Percentiles rank a stretch among this genome's conserved stretches.
Conservation (phyloP, 2,113 vertebrate species). For the Laticauda laticaudata region DNA sequence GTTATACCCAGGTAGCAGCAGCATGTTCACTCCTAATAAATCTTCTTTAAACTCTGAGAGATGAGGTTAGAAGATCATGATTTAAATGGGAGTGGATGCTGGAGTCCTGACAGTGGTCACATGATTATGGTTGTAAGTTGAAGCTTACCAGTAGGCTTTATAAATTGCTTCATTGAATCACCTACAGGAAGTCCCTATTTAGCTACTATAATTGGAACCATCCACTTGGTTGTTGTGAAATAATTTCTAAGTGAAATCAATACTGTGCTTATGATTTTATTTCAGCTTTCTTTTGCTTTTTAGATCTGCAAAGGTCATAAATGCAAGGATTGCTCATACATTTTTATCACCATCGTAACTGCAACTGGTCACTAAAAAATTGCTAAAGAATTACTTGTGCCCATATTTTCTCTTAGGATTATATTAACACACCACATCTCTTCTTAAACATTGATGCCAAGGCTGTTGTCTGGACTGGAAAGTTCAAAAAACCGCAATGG, state of each 20-base stretch:
- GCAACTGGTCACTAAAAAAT: not conserved
- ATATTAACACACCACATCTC: not conserved
- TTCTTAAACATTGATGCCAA: not conserved
- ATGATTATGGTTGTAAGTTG: not conserved
- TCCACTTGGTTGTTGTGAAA: not conserved
- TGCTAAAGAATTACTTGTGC: not conserved
- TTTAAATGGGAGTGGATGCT: no score
- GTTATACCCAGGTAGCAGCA: no score
- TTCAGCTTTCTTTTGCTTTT: not conserved
- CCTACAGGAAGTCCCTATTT: not conserved
- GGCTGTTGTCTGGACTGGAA: not conserved
- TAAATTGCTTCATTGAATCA: not conserved
- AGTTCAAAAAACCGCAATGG: not conserved
- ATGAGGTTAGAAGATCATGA: no score
- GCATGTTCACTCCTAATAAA: no score
- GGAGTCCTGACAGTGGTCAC: not conserved
- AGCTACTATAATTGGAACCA: not conserved
- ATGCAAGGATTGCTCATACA: not conserved
- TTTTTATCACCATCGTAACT: not conserved
- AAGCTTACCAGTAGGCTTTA: not conserved
- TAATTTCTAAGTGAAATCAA: not conserved
- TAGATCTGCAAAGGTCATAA: not conserved
- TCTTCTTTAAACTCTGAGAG: no score
- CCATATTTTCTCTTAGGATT: not conserved
- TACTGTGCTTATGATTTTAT: not conserved